phyloP scores from a whole-genome alignment of 2,113 vertebrate species.

The Chrysemys picta region DNA sequence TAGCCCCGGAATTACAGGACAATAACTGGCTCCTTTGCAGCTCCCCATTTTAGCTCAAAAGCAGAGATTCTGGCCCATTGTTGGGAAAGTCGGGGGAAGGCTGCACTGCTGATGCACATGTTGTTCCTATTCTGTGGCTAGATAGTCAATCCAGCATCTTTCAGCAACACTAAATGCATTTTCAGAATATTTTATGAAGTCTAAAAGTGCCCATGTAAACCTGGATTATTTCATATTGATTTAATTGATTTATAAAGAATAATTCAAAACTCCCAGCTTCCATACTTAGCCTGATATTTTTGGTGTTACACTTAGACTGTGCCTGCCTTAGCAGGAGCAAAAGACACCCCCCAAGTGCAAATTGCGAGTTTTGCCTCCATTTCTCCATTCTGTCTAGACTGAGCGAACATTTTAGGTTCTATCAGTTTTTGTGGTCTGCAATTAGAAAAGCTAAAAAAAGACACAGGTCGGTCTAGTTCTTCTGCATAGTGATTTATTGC shows the following conservation, averaged over 20 bases:
- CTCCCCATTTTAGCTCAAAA: not conserved
- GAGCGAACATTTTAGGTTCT: constrained; percentile 35
- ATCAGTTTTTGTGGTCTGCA: constrained; percentile 34
- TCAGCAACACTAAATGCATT: not conserved
- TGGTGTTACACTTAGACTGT: not conserved
- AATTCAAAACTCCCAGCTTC: not conserved
- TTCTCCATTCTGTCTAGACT: constrained; percentile 52
- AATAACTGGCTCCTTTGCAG: not conserved
- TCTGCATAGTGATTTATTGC: not conserved
- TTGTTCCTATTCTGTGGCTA: accelerated
- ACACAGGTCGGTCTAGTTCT: constrained; percentile 24
- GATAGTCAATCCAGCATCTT: not conserved
- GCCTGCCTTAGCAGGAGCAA: not conserved
- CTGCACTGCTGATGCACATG: not conserved
- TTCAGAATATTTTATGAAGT: not conserved
- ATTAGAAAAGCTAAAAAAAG: constrained; percentile 23
- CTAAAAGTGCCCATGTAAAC: not conserved
- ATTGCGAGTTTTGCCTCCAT: not conserved
- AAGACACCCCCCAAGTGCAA: not conserved
- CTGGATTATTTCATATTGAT: not conserved
- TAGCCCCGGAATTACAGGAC: not conserved
- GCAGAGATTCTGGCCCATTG: accelerated
- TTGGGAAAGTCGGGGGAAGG: not conserved
- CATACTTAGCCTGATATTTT: not conserved
- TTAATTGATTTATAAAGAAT: not conserved